Evolutionary conservation across 2,888 invertebrate genomes (phyloP).

Genomic region (Lasioglossum calceatum): DNA sequence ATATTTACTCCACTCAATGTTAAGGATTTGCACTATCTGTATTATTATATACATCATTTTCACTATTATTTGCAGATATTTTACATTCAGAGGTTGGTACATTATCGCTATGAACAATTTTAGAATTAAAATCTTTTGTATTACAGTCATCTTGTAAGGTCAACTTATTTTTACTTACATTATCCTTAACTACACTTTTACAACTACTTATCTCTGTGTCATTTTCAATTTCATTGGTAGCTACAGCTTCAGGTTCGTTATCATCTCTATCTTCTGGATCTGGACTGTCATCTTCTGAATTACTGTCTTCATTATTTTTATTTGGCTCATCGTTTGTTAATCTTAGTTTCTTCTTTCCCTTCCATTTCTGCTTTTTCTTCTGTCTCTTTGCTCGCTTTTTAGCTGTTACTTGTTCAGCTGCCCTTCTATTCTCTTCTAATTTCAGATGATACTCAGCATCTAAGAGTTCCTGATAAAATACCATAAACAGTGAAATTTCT

Average conservation of each 20-base stretch:
- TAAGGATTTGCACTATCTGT: constrained; percentile 7
- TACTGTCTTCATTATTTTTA: constrained; percentile 69
- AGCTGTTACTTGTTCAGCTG: constrained; percentile 93
- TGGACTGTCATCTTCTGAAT: constrained; percentile 80
- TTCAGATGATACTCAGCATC: constrained; percentile 93
- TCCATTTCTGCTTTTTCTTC: constrained; percentile 89
- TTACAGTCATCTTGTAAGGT: background rate
- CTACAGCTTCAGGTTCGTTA: constrained; percentile 45
- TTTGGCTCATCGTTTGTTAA: constrained; percentile 68
- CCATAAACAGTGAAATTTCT: background rate
- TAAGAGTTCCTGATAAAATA: constrained; percentile 88
- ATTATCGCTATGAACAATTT: constrained; percentile 10
- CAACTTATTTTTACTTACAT: constrained; percentile 11
- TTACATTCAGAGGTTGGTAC: constrained; percentile 9
- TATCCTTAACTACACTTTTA: constrained; percentile 18
- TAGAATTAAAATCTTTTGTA: background rate
- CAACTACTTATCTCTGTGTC: background rate
- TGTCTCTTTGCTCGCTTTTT: constrained; percentile 96
- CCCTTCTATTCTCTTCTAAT: constrained; percentile 90
- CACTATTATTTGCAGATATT: constrained; percentile 1
- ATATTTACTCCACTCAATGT: background rate
- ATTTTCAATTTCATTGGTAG: constrained; percentile 29
- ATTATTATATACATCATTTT: background rate
- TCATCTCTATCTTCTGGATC: constrained; percentile 70
- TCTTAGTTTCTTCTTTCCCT: constrained; percentile 77